These are phyloP conservation scores for Agonopterix arenella DNA, from an alignment of 2,888 invertebrate genomes.

Conservation along the genomic window DNA sequence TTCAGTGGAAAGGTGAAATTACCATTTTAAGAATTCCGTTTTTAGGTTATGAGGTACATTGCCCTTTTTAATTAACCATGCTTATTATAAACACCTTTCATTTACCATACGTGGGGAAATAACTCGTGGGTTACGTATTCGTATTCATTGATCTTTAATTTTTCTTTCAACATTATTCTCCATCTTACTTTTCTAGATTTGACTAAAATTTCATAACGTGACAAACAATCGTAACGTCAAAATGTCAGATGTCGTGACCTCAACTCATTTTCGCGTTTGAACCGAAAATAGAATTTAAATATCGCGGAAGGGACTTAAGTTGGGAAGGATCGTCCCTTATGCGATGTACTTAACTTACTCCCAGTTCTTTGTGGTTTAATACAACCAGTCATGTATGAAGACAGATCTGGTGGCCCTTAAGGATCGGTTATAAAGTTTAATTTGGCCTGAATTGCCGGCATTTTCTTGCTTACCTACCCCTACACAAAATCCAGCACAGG, in stretches of 20 bases:
- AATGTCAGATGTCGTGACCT: slow-evolving; percentile 2
- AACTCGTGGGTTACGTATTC: background rate
- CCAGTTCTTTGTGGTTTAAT: background rate
- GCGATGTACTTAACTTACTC: background rate
- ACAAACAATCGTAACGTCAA: background rate
- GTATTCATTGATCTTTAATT: background rate
- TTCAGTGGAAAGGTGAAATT: background rate
- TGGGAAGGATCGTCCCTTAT: background rate
- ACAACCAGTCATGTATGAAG: too few species aligned
- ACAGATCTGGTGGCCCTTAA: too few species aligned
- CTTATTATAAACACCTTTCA: background rate
- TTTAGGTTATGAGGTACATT: background rate
- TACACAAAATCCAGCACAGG: slow-evolving; percentile 3
- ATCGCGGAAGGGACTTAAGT: background rate
- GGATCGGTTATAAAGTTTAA: background rate
- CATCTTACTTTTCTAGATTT: background rate
- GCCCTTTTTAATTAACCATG: background rate
- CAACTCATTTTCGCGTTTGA: slow-evolving; percentile 1
- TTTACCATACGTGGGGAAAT: background rate
- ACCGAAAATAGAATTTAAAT: slow-evolving; percentile 3
- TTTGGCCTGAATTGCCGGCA: background rate
- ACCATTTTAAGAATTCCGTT: background rate
- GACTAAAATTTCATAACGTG: slow-evolving; percentile 3
- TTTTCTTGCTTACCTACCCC: background rate
- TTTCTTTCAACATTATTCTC: background rate